Evolutionary conservation across 2,113 vertebrate genomes (phyloP), one percentile per base, ranked within the genome.

Genomic region (Rynchops niger): DNA sequence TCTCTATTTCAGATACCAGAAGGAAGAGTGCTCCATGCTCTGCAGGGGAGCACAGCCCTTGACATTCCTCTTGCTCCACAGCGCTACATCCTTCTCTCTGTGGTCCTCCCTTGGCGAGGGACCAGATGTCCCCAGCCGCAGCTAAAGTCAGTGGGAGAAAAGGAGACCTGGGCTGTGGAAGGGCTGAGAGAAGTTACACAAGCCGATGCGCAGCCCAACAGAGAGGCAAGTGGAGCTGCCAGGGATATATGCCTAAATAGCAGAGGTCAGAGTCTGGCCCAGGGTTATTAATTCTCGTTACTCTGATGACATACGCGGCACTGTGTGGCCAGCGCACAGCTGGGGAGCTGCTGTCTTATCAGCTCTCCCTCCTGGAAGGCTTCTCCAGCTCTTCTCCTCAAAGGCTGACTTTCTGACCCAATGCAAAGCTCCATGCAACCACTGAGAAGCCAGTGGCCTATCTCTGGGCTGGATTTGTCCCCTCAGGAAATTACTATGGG

Each of bases 331-430:
- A n/a, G 83, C 19, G 86, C 80, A 90, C 94, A 93, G 95, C 95
- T 95, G 93, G 95, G 87, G 88, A 97, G 89, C 94, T 89, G 93
- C 91, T 95, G 77, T 61, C 93, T 95, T 97, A 95, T 96, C 95
- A 97, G 61, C 73, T 82, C 86, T 94, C 83, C 32, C 86, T 95
- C 91, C 92, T 95, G 91, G 96, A 95, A 95, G 94, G 92, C 95
- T 92, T 78, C 86, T 95, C 94, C 77, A 80, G 53, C 55, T 83
- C 94, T 94, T 76, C 91, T 95, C 74, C 91, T 96, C 95, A 92
- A 96, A 95, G 66, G 84, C 66, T 91, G 84, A 82, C 93, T 90
- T 92, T 71, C 67, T 86, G 87, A 96, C 91, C 91, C 93, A 89
- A 81, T 1, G 0, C 91, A 93, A 85, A 93, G 55, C 87, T 94